These are phyloP conservation scores for Drosophila macrothrix DNA, from an alignment of 2,888 invertebrate species.

Conservation along the genomic window DNA sequence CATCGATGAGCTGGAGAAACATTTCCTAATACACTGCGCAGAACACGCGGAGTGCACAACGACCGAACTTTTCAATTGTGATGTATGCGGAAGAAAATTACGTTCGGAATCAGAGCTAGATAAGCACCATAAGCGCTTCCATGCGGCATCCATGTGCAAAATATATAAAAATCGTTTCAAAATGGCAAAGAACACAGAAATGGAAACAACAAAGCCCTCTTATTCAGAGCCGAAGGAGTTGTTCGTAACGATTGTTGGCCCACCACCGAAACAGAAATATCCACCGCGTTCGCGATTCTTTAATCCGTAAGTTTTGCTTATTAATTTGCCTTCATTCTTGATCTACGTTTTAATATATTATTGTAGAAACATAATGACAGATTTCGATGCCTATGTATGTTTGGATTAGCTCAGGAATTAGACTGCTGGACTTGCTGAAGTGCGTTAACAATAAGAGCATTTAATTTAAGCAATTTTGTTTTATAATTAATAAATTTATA, in stretches of 20 bases:
- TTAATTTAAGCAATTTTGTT: background rate
- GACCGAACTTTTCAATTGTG: conserved; percentile 6
- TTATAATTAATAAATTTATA: background rate
- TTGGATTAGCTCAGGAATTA: background rate
- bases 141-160: conserved; percentile 1
- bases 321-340: background rate
- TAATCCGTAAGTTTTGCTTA: conserved; percentile 47
- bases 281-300: conserved; percentile 48
- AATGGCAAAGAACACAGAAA: background rate
- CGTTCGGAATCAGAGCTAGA: conserved; percentile 17
- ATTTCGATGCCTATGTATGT: conserved; percentile 8
- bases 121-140: conserved; percentile 21
- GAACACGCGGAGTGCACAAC: background rate
- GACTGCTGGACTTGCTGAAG: background rate
- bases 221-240: background rate
- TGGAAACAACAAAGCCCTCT: too few relatives aligned
- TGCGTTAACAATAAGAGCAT: background rate
- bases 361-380: conserved; percentile 42
- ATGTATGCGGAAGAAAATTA: conserved; percentile 33
- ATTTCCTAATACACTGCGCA: conserved; percentile 15
- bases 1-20: conserved; percentile 32
- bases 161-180: background rate
- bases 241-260: background rate
- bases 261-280: conserved; percentile 35
- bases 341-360: background rate